Evolutionary conservation across 2,113 vertebrate species (phyloP).

Genomic region (Glaucomys volans): DNA sequence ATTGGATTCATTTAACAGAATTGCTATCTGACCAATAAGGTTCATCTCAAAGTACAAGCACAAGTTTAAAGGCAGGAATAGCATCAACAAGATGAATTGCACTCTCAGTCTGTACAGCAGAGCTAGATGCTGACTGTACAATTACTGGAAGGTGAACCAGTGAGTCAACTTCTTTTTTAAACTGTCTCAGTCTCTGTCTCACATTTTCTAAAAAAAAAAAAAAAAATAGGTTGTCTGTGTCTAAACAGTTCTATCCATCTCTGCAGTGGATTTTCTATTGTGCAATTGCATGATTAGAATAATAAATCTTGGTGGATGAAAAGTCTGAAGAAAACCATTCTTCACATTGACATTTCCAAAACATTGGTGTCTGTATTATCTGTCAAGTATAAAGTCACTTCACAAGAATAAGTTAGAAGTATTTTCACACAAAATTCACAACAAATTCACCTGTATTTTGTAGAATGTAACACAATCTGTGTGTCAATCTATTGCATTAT

Average conservation of each 20-base stretch:
- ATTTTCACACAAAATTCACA: conserved; percentile 55
- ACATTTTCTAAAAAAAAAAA: not conserved
- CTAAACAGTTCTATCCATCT: conserved; percentile 51
- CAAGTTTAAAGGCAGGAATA: not conserved
- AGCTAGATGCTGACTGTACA: not conserved
- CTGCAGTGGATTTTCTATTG: conserved; percentile 19
- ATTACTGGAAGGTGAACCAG: not conserved
- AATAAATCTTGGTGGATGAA: conserved; percentile 4
- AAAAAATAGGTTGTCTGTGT: not conserved
- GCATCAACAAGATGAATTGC: conserved; percentile 7
- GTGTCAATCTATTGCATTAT: not conserved
- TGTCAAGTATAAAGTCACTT: conserved; percentile 46
- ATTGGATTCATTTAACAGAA: conserved; percentile 49
- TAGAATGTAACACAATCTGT: not conserved
- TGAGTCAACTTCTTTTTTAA: conserved; percentile 46
- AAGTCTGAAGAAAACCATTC: conserved; percentile 37
- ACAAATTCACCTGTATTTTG: conserved; percentile 28
- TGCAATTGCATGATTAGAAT: conserved; percentile 47
- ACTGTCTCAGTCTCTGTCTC: not conserved
- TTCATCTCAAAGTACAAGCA: conserved; percentile 19
- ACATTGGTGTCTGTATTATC: not conserved
- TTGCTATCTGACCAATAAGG: conserved; percentile 38
- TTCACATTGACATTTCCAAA: conserved; percentile 55
- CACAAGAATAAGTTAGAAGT: conserved; percentile 38
- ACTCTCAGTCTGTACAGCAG: not conserved